Evolutionary conservation across 1,140 invertebrate genomes (phyloP).

Genomic region (Habropoda laboriosa): DNA sequence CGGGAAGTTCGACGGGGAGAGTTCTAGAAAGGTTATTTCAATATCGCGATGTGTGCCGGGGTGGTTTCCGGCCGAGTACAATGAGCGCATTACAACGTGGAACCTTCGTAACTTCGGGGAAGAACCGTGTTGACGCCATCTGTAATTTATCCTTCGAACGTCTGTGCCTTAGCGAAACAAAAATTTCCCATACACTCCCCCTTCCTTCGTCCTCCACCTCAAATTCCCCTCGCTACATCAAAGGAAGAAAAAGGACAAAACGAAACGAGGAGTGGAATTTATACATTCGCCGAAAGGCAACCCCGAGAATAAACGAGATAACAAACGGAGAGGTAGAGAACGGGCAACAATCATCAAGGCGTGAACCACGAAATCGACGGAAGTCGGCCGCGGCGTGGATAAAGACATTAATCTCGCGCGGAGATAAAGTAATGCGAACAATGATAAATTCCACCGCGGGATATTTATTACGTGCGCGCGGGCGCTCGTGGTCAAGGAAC

Average conservation of each 20-base stretch:
- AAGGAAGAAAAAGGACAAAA: too few species aligned
- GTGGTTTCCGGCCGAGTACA: neutral
- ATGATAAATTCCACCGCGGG: conserved; percentile 77
- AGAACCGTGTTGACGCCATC: conserved; percentile 7
- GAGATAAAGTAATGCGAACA: conserved; percentile 61
- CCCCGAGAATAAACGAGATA: too few species aligned
- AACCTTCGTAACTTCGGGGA: neutral
- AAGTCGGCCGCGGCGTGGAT: neutral
- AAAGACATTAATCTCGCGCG: conserved; percentile 34
- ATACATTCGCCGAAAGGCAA: too few species aligned
- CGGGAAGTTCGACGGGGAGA: conserved; percentile 58
- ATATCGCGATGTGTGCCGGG: conserved; percentile 65
- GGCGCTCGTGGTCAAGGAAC: conserved; percentile 61
- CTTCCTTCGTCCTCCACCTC: too few species aligned
- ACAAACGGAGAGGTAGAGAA: neutral
- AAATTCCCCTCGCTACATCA: too few species aligned
- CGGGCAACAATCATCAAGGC: neutral
- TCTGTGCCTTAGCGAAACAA: conserved; percentile 14
- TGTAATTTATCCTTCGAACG: conserved; percentile 22
- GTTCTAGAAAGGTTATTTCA: conserved; percentile 70
- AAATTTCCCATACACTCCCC: neutral
- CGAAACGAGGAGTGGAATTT: too few species aligned
- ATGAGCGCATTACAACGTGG: conserved; percentile 19
- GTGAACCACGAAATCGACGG: conserved; percentile 24
- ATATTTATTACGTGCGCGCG: conserved; percentile 72